These are phyloP conservation scores for Dascillus cervinus DNA, from an alignment of 2,888 invertebrate species.

Conservation along the genomic window DNA sequence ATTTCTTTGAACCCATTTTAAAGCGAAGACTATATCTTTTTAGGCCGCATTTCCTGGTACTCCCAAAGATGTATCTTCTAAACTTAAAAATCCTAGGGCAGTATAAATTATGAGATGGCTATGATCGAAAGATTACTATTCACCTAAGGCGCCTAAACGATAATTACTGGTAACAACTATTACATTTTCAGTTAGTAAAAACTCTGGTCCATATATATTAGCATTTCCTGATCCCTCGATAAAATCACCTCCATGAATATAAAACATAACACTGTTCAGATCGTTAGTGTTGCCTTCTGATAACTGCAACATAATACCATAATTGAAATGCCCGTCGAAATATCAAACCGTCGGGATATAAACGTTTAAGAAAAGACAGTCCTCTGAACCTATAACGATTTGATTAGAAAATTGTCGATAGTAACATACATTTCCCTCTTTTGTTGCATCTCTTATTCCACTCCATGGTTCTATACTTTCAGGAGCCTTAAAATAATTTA, in stretches of 20 bases:
- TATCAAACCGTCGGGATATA: conserved; percentile 8
- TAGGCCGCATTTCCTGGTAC: conserved; percentile 49
- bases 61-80: conserved; percentile 41
- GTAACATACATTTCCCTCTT: conserved; percentile 21
- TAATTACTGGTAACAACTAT: conserved; percentile 36
- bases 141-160: conserved; percentile 36
- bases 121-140: not conserved
- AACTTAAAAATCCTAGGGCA: conserved; percentile 42
- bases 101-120: not conserved
- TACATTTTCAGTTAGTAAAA: conserved; percentile 34
- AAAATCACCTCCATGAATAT: conserved; percentile 41
- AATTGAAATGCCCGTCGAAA: no score
- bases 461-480: conserved; percentile 19
- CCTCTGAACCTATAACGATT: conserved; percentile 9
- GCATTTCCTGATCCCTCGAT: conserved; percentile 30
- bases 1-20: conserved; percentile 47
- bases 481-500: no score
- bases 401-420: conserved; percentile 7
- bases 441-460: conserved; percentile 20
- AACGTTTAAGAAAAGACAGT: conserved; percentile 26
- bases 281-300: not conserved
- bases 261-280: conserved; percentile 38
- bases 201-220: conserved; percentile 32
- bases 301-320: not conserved
- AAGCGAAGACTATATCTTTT: conserved; percentile 47